Evolutionary conservation across 1,140 invertebrate species (phyloP), one percentile per base, ranked within the genome.

Genomic region (Tetragnatha versicolor): DNA sequence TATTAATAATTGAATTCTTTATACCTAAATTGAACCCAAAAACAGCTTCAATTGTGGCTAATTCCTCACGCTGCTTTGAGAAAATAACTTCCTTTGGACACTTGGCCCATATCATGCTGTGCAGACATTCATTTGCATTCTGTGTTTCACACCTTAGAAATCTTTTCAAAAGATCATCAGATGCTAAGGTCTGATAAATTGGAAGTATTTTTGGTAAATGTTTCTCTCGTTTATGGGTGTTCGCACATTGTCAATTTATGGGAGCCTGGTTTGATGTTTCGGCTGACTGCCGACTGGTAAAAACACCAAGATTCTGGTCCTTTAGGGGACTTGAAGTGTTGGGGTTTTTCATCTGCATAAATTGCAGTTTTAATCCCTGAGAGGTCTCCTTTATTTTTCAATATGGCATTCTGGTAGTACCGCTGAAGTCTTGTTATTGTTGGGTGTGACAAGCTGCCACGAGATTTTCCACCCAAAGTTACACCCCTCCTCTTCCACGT

Each of bases 41-140:
- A 9, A 45, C 17, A 45, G 39, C 39, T 45, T 7, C 7, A 45
- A 45, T 45, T 17, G 17, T 17, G 17, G 39, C 39, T 45, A 45
- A 45, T 45, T 45, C 39, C 39, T n/a, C n/a, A n/a, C n/a, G n/a
- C n/a, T n/a, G n/a, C n/a, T n/a, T n/a, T n/a, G n/a, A n/a, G n/a
- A n/a, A n/a, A n/a, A n/a, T n/a, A n/a, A n/a, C n/a, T n/a, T 42
- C 39, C 17, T 42, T 42, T 7, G 39, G 17, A 22, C 49, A 53
- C 20, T 53, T 53, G 49, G 9, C 31, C 58, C 58, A 61, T 12
- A 61, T 61, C 7, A 35, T 20, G 31, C 31, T 29, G 29, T 61
- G 58, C 10, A 61, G 27, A 61, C 58, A 12, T 33, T 61, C 58
- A 31, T 61, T 61, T 12, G 58, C 58, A 61, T 61, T 61, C 31